Evolutionary conservation across 2,888 invertebrate species (phyloP).

Genomic region (Eristalis arbustorum): DNA sequence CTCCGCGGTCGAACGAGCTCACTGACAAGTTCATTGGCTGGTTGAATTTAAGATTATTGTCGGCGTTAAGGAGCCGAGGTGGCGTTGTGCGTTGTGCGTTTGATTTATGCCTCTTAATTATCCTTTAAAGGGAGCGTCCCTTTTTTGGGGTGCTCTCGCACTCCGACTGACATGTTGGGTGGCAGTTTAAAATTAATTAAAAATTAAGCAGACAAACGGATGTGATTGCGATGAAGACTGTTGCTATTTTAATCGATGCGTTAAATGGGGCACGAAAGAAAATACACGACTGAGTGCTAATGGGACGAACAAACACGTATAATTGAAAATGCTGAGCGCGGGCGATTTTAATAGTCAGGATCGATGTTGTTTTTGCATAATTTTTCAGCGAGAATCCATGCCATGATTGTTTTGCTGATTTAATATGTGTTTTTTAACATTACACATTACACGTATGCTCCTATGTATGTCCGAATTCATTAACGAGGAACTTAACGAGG

Average conservation of each 20-base stretch:
- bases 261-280: not conserved
- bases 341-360: too few relatives aligned
- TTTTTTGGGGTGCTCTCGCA: too few relatives aligned
- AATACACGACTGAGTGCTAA: slow-evolving; percentile 22
- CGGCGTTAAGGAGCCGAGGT: slow-evolving; percentile 39
- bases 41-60: slow-evolving; percentile 66
- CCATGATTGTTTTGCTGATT: too few relatives aligned
- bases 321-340: not conserved
- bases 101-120: slow-evolving; percentile 69
- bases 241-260: slow-evolving; percentile 24
- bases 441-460: too few relatives aligned
- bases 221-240: slow-evolving; percentile 14
- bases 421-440: too few relatives aligned
- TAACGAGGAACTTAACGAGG: too few relatives aligned
- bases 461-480: too few relatives aligned
- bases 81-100: slow-evolving; percentile 41
- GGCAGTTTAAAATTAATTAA: slow-evolving; percentile 43
- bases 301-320: not conserved
- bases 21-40: slow-evolving; percentile 67
- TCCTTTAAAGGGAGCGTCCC: slow-evolving; percentile 31
- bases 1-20: slow-evolving; percentile 33
- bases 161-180: not conserved
- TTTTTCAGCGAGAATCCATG: too few relatives aligned
- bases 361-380: too few relatives aligned
- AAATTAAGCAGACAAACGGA: slow-evolving; percentile 5